These are phyloP conservation scores for Andrena cerasifolii DNA, from an alignment of 1,140 invertebrate species.

Conservation along the genomic window DNA sequence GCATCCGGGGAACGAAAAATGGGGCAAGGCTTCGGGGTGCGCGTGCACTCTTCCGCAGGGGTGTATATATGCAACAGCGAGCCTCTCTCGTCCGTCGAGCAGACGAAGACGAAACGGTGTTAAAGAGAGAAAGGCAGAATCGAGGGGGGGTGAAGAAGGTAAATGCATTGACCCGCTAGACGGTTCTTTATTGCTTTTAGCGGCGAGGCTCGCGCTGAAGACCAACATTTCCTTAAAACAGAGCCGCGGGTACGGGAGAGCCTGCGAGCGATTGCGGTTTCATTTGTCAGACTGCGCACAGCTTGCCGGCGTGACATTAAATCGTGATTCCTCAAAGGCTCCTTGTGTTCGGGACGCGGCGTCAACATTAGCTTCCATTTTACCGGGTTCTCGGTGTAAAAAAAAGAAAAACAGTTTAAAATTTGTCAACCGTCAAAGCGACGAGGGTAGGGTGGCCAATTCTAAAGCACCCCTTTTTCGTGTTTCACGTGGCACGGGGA, in stretches of 20 bases:
- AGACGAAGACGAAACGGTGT: background rate
- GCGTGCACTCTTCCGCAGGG: background rate
- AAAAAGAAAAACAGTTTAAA: too few relatives aligned
- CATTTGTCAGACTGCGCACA: background rate
- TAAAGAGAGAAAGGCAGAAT: background rate
- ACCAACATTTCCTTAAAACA: background rate
- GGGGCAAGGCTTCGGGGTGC: constrained; percentile 29
- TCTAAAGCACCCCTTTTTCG: too few relatives aligned
- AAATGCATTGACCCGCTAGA: constrained; percentile 15
- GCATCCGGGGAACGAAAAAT: constrained; percentile 11
- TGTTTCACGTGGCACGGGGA: too few relatives aligned
- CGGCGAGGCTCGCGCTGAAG: background rate
- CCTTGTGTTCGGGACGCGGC: background rate
- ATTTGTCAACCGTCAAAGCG: too few relatives aligned
- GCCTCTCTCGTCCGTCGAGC: background rate
- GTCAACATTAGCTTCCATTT: background rate
- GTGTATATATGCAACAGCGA: background rate
- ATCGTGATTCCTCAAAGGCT: background rate
- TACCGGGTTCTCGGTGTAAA: too few relatives aligned
- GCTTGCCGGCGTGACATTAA: background rate
- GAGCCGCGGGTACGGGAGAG: background rate
- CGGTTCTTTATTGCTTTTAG: constrained; percentile 21
- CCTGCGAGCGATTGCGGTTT: background rate
- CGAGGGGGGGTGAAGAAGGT: background rate
- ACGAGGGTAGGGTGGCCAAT: too few relatives aligned